These are phyloP conservation scores for Gasterosteus aculeatus DNA, from an alignment of 2,113 vertebrate genomes.

Conservation along the genomic window DNA sequence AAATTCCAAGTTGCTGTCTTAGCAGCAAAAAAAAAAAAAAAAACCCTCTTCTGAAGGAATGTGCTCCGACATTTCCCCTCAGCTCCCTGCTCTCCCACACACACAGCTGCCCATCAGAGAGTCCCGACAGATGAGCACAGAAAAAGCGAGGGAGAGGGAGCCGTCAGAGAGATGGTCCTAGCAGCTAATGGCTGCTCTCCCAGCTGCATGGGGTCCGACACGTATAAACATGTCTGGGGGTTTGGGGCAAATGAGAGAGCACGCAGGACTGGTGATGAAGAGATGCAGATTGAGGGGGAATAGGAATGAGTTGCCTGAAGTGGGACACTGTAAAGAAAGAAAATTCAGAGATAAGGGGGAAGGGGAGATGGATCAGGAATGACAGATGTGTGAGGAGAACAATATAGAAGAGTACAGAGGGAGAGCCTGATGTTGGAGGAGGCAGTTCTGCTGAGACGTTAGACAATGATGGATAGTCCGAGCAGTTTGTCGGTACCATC, in stretches of 20 bases:
- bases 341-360: constrained; percentile 22
- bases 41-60: constrained; percentile 72
- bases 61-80: constrained; percentile 73
- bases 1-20: constrained; percentile 66
- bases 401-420: constrained; percentile 34
- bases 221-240: constrained; percentile 55
- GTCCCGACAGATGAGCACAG: constrained; percentile 55
- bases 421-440: constrained; percentile 37
- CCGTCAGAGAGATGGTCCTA: constrained; percentile 25
- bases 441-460: constrained; percentile 16
- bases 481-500: constrained; percentile 49
- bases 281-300: constrained; percentile 9
- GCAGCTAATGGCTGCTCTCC: constrained; percentile 56
- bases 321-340: constrained; percentile 37
- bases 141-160: constrained; percentile 22
- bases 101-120: constrained; percentile 71
- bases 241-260: constrained; percentile 40
- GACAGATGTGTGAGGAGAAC: constrained; percentile 45
- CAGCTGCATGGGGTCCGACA: constrained; percentile 52
- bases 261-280: constrained; percentile 31
- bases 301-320: constrained; percentile 28
- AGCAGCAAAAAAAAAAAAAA: constrained; percentile 68
- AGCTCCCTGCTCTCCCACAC: constrained; percentile 65
- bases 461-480: constrained; percentile 53
- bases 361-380: constrained; percentile 36